Conservation (phyloP, 2,888 invertebrate genomes). For the Herminia tarsipennalis region DNA sequence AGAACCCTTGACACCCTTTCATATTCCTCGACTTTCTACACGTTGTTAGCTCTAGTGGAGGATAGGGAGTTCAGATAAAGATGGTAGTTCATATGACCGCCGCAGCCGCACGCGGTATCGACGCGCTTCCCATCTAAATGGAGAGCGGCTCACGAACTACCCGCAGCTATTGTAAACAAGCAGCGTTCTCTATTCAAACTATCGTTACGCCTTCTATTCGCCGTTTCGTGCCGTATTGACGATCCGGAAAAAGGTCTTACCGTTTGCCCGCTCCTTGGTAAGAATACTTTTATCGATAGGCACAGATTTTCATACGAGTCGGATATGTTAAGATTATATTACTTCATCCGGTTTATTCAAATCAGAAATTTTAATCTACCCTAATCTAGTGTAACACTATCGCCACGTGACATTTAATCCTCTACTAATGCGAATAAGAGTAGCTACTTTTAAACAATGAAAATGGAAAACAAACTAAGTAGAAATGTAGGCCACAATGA, state of each 20-base stretch:
- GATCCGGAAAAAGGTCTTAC: constrained; percentile 67
- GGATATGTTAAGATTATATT: constrained; percentile 50
- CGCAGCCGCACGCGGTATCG: constrained; percentile 70
- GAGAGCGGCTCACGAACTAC: constrained; percentile 80
- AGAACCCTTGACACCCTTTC: constrained; percentile 60
- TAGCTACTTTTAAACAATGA: too few relatives aligned
- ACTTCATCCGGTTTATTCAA: constrained; percentile 48
- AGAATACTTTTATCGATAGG: constrained; percentile 60
- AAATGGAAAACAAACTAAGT: constrained; percentile 59
- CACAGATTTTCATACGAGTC: constrained; percentile 59
- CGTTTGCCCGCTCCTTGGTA: constrained; percentile 52
- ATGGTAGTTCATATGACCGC: constrained; percentile 65
- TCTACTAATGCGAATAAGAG: too few relatives aligned
- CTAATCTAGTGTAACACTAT: too few relatives aligned
- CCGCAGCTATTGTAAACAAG: constrained; percentile 82
- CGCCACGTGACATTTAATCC: too few relatives aligned
- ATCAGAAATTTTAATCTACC: too few relatives aligned
- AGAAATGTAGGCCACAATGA: constrained; percentile 64
- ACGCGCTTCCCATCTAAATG: constrained; percentile 78
- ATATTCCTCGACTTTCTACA: constrained; percentile 43
- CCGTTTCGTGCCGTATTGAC: constrained; percentile 70
- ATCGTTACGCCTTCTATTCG: constrained; percentile 74
- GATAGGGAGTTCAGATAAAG: constrained; percentile 54
- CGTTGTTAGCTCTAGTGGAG: constrained; percentile 33
- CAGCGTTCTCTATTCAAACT: constrained; percentile 79